Evolutionary conservation across 2,797 vertebrate species (phyloP), one percentile per base, ranked within the genome.

Genomic region (Mastacembelus armatus): DNA sequence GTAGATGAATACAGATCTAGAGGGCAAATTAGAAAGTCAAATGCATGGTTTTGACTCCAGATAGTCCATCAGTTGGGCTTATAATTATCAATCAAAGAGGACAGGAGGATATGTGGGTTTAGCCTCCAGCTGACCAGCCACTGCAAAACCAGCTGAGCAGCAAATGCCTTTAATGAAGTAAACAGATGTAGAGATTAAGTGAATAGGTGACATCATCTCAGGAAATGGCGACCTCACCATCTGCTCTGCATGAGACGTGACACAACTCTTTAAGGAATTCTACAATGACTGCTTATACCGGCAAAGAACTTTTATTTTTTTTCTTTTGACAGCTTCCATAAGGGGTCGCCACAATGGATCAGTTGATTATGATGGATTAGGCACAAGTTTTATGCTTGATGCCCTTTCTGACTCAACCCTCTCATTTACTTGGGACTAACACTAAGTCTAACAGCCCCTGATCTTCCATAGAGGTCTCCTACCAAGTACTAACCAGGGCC

Each of bases 131-230:
- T 78, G 51, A 71, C 43, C 27, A 10, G 59, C 54, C 50, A 49
- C 26, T 29, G 36, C 30, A 19, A 39, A 27, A 50, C 58, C 59
- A 66, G 54, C 47, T 47, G 18, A 69, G 66, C 39, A 65, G 43
- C 54, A 68, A 82, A 84, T 40, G 58, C 5, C 39, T 42, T 8
- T 76, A 48, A 84, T 74, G 26, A 78, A 83, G 66, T 65, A 70
- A 85, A 80, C 72, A 76, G 71, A 84, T 72, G 49, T 32, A 68
- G 58, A 55, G 66, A 83, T 67, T 58, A 58, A 80, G n/a, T 66
- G 35, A 73, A 62, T 42, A 58, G 49, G 43, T 49, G 45, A 75
- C 30, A 36, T 80, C 45, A 62, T 62, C 30, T 26, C 10, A 45
- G 52, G n/a, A 78, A 52, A 8, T 35, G 33, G 16, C 5, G 30